Percentiles rank a stretch among this genome's conserved stretches.
Conservation (phyloP, 2,888 invertebrate genomes). For the Acanthosepion esculentum region DNA sequence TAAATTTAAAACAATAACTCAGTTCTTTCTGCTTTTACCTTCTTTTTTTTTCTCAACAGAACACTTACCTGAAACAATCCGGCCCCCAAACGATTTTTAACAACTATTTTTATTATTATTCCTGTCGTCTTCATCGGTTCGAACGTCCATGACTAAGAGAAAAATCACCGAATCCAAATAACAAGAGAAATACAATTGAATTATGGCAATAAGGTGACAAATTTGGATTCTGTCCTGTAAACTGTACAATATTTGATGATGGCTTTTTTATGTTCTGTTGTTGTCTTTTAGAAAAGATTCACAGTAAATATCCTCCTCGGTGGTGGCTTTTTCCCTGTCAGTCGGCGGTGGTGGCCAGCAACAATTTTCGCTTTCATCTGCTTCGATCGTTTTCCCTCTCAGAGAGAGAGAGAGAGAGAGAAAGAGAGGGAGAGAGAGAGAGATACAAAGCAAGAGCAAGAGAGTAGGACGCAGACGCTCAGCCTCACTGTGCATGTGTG, state of each 20-base stretch:
- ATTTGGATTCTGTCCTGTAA: background rate
- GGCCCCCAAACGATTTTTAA: background rate
- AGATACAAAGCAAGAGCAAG: background rate
- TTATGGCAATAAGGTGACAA: background rate
- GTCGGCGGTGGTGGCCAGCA: background rate
- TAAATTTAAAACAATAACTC: too few relatives aligned
- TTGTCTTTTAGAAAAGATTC: background rate
- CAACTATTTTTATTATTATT: background rate
- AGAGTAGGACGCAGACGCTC: background rate
- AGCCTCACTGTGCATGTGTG: background rate
- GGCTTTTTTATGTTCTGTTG: background rate
- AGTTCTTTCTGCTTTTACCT: background rate
- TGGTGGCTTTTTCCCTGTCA: slow-evolving; percentile 5
- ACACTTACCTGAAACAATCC: background rate
- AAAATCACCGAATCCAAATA: background rate
- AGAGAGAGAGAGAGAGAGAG: background rate
- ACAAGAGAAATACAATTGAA: background rate
- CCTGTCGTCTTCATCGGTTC: background rate
- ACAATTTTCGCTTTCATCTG: background rate
- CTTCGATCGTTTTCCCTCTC: background rate
- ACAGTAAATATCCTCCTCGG: slow-evolving; percentile 12
- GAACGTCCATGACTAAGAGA: background rate
- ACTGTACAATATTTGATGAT: background rate
- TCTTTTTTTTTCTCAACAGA: background rate
- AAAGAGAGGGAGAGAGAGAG: background rate